Evolutionary conservation across 1,140 invertebrate genomes (phyloP), one percentile per base, ranked within the genome.

Genomic region (Gonioctena quinquepunctata): DNA sequence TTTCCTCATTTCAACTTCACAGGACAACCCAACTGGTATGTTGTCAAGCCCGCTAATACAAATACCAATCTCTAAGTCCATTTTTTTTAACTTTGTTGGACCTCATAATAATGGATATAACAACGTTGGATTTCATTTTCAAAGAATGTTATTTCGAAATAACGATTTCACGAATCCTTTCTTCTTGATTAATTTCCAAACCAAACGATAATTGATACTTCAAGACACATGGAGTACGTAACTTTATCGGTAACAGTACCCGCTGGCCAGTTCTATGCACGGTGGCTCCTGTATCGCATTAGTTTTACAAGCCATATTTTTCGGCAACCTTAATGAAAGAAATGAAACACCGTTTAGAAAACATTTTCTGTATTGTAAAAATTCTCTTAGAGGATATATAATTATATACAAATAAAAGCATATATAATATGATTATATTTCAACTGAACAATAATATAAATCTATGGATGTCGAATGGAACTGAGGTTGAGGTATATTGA

Each of bases 331-430:
- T n/a, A 42, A 42, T 42, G 19, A 22, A 11, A 62, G 19, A 25
- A 27, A 59, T 25, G 26, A 59, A 0, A 42, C 60, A 42, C 25
- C 5, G 3, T 21, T 16, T 66, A 49, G 63, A 49, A 66, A 66
- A 66, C 42, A 54, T 66, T 66, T 66, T 66, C 13, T 66, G 59
- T 66, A 66, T 66, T 66, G 33, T 66, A 66, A 66, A 66, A 66
- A 66, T 66, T 66, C 63, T 66, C 63, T 66, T 66, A 66, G 63
- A 66, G 48, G 59, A 66, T 66, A 66, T 66, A 65, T 62, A 62
- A 62, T 65, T 65, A 65, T 65, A 25, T 66, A 66, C 63, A 66
- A 62, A 66, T 66, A 66, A 66, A 66, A 66, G 63, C 63, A 66
- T 66, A 66, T 66, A 66, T 66, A 54, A 66, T 66, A 66, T 66